A percentile compares a stretch with the other conserved stretches of the same genome.
Conservation (phyloP, 2,113 vertebrate species). For the Urocynchramus pylzowi region DNA sequence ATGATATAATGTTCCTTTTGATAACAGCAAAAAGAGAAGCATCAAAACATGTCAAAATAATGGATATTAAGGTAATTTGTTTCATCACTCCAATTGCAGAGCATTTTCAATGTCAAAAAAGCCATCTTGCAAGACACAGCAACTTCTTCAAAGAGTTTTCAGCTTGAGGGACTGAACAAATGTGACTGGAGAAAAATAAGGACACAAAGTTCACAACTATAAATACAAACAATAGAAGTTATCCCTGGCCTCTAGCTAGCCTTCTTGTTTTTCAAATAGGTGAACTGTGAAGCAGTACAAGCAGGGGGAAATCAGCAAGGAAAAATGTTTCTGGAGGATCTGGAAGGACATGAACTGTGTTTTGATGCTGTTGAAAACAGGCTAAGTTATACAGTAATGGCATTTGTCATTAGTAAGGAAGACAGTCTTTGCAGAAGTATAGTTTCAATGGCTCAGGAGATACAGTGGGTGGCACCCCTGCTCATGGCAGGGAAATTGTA, state of each 20-base stretch:
- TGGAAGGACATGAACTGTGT: not conserved
- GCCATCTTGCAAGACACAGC: not conserved
- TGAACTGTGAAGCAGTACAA: not conserved
- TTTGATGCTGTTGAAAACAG: not conserved
- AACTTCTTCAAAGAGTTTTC: not conserved
- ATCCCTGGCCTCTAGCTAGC: not conserved
- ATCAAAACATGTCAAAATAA: not conserved
- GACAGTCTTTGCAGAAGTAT: not conserved
- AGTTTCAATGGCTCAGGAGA: not conserved
- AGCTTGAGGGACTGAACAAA: not conserved
- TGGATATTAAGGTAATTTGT: not conserved
- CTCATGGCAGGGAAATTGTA: not conserved
- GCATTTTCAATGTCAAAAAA: not conserved
- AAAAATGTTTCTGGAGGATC: not conserved
- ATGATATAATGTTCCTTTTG: not conserved
- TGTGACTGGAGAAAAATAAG: not conserved
- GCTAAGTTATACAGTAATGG: not conserved
- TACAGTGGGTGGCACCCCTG: not conserved
- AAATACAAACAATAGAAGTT: slow-evolving; percentile 1
- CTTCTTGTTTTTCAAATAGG: not conserved
- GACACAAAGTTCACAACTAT: not conserved
- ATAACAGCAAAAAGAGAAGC: not conserved
- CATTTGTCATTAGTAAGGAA: not conserved
- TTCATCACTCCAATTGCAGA: not conserved
- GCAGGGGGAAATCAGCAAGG: not conserved